These are phyloP conservation scores for Abrostola triplasia DNA, from an alignment of 2,888 invertebrate species.

Conservation along the genomic window DNA sequence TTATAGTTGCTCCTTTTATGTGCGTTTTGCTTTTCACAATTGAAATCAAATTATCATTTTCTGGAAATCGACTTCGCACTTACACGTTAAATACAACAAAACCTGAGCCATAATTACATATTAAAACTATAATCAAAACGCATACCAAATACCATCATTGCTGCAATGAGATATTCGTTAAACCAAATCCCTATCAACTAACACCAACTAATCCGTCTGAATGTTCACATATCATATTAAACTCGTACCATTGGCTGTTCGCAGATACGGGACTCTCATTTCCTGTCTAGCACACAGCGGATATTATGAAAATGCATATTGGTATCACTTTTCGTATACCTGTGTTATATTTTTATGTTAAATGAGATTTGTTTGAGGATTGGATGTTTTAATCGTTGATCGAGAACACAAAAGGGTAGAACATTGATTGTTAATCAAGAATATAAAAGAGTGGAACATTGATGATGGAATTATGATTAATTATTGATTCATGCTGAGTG, in stretches of 20 bases:
- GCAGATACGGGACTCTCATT: constrained; percentile 68
- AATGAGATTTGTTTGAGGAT: constrained; percentile 9
- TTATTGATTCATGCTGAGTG: too few relatives aligned
- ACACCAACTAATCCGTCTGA: constrained; percentile 49
- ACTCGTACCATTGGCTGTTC: constrained; percentile 41
- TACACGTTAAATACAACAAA: too few relatives aligned
- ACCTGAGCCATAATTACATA: not conserved
- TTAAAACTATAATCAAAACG: not conserved
- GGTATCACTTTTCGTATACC: constrained; percentile 51
- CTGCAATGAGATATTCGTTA: constrained; percentile 11
- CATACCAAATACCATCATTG: constrained; percentile 6
- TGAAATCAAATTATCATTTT: too few relatives aligned
- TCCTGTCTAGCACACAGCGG: constrained; percentile 71
- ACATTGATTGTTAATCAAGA: too few relatives aligned
- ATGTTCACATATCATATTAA: constrained; percentile 53
- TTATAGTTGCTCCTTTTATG: too few relatives aligned
- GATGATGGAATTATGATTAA: too few relatives aligned
- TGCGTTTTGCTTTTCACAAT: too few relatives aligned
- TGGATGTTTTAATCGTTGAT: not conserved
- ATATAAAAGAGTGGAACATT: too few relatives aligned
- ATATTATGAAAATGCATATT: constrained; percentile 76
- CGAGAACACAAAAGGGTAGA: too few relatives aligned
- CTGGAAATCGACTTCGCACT: too few relatives aligned
- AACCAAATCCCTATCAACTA: constrained; percentile 29
- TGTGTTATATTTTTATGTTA: constrained; percentile 13